phyloP scores from a whole-genome alignment of 2,113 vertebrate species.

The Gracilinanus agilis region DNA sequence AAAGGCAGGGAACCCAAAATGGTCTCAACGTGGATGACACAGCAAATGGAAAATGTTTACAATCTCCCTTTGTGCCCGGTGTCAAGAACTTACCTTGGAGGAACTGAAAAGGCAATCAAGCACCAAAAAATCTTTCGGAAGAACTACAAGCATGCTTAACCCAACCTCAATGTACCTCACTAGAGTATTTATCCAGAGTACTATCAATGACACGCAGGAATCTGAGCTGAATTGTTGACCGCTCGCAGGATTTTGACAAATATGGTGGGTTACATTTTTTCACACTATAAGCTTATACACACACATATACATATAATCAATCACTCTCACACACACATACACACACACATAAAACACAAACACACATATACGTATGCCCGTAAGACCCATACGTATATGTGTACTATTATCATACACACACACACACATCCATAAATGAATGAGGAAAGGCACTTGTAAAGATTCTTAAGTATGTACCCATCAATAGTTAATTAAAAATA shows the following conservation, averaged over 20 bases:
- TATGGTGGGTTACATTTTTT: slow-evolving; percentile 69
- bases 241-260: slow-evolving; percentile 68
- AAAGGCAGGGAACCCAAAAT: slow-evolving; percentile 52
- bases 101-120: slow-evolving; percentile 60
- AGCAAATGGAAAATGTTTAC: slow-evolving; percentile 43
- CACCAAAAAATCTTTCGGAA: slow-evolving; percentile 62
- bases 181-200: slow-evolving; percentile 65
- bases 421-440: slow-evolving; percentile 66
- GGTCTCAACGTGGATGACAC: slow-evolving; percentile 53
- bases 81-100: slow-evolving; percentile 59
- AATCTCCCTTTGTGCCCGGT: slow-evolving; percentile 28
- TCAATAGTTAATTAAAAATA: slow-evolving; percentile 64
- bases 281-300: slow-evolving; percentile 58
- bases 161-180: slow-evolving; percentile 70
- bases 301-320: slow-evolving; percentile 68
- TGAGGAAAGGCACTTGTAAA: slow-evolving; percentile 64
- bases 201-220: slow-evolving; percentile 63
- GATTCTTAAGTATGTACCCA: slow-evolving; percentile 69
- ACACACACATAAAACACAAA: not conserved
- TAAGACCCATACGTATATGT: slow-evolving; percentile 56
- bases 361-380: not conserved
- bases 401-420: slow-evolving; percentile 59
- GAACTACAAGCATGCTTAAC: slow-evolving; percentile 73
- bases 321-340: slow-evolving; percentile 59
- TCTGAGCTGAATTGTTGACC: slow-evolving; percentile 68